Evolutionary conservation across 1,140 invertebrate genomes (phyloP), one percentile per base, ranked within the genome.

Genomic region (Acromyrmex echinatior): DNA sequence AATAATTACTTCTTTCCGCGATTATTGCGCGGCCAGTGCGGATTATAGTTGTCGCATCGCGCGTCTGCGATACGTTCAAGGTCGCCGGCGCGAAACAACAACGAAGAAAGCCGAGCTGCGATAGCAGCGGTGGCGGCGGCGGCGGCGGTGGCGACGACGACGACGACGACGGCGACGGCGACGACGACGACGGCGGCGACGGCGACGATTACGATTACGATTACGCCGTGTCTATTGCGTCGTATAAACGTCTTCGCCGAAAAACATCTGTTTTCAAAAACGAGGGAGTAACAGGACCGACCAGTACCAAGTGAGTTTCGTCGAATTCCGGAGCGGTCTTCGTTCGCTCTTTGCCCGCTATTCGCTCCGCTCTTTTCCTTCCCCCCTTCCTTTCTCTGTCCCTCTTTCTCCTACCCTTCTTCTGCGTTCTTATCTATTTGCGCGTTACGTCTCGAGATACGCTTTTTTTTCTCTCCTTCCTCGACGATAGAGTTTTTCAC

Each of bases 341-440:
- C 60, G 6, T 35, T 25, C 10, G 28, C 21, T 79, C 39, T 9
- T 77, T 74, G 21, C 31, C 58, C 45, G 51, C 16, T 18, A n/a
- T 39, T 49, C 35, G 10, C 51, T 16, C 25, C 39, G 39, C 4
- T 35, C 10, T 9, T 70, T 51, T 10, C 6, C 4, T 21, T 18
- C n/a, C 21, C 2, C 21, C 68, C 31, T 25, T 45, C 58, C 7
- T 6, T 21, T 60, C 25, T 31, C 35, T n/a, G 6, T 12, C 53
- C 1, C 66, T 73, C 49, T 82, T 45, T 16, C 45, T 53, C n/a
- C 56, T n/a, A 9, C n/a, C 74, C 16, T 25, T 63, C 74, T 80
- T 78, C 68, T 79, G 74, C 39, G 62, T 28, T 21, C 65, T 91
- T 88, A 90, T 88, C 90, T 91, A 85, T 91, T 85, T 91, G 73